These are phyloP conservation scores for Sympetrum striolatum DNA, from an alignment of 2,888 invertebrate species.

Conservation along the genomic window DNA sequence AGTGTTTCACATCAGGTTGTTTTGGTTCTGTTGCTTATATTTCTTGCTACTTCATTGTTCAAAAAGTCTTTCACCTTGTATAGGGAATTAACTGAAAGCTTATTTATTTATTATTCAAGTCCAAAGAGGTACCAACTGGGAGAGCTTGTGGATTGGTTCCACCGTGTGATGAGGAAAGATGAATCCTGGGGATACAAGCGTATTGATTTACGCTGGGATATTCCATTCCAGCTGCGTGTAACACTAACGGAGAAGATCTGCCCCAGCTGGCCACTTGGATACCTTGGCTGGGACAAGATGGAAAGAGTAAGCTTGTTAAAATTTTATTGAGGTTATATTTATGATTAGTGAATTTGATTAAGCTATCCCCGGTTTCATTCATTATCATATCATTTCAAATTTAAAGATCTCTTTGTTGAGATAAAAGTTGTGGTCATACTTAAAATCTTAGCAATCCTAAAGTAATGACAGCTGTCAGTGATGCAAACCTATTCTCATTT, in stretches of 20 bases:
- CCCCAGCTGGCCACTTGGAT: slow-evolving; percentile 72
- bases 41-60: too few species aligned
- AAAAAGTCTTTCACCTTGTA: background rate
- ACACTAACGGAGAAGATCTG: slow-evolving; percentile 63
- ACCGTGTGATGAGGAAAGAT: slow-evolving; percentile 74
- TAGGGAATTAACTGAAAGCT: background rate
- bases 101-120: slow-evolving; percentile 60
- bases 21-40: too few species aligned
- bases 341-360: background rate
- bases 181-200: slow-evolving; percentile 73
- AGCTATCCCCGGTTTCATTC: too few species aligned
- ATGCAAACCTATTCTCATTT: too few species aligned
- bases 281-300: slow-evolving; percentile 78
- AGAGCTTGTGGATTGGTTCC: slow-evolving; percentile 86
- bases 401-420: too few species aligned
- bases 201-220: slow-evolving; percentile 76
- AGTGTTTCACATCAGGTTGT: too few species aligned
- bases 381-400: too few species aligned
- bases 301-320: slow-evolving; percentile 69
- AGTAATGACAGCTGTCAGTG: too few species aligned
- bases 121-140: slow-evolving; percentile 80
- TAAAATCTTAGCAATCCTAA: too few species aligned
- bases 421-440: too few species aligned
- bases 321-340: background rate
- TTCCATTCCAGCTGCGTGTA: slow-evolving; percentile 72